Conservation (phyloP, 2,888 invertebrate genomes). For the Diarsia dahlii region DNA sequence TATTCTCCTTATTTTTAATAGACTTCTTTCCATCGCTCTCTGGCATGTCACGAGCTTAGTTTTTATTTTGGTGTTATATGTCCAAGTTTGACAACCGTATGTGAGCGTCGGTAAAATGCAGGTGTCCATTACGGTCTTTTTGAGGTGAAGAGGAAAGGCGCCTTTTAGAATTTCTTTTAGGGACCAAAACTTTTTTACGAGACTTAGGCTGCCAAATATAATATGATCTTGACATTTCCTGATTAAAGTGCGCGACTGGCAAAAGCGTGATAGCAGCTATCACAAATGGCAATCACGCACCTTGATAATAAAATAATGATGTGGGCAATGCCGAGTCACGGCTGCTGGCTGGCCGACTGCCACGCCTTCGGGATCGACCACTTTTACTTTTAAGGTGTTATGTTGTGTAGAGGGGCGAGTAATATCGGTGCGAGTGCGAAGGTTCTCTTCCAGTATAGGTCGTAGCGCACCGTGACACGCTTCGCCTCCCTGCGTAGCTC, state of each 20-base stretch:
- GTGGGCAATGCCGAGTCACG: conserved; percentile 77
- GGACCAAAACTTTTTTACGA: no score
- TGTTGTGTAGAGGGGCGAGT: conserved; percentile 80
- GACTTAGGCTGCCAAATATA: conserved; percentile 46
- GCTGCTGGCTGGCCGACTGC: conserved; percentile 69
- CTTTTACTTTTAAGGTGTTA: conserved; percentile 87
- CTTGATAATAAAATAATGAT: conserved; percentile 74
- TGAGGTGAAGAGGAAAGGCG: no score
- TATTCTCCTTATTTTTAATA: no score
- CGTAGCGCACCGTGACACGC: conserved; percentile 73
- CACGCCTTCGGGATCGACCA: conserved; percentile 86
- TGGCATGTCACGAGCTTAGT: no score
- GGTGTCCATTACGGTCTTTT: no score
- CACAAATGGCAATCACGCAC: conserved; percentile 75
- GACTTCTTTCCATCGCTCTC: no score
- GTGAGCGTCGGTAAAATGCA: no score
- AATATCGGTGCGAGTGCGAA: conserved; percentile 72
- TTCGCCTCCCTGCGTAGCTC: conserved; percentile 71
- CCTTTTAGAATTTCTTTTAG: no score
- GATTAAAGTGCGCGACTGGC: conserved; percentile 57
- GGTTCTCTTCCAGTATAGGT: conserved; percentile 74
- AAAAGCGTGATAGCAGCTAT: conserved; percentile 56
- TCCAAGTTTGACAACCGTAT: no score
- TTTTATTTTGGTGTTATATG: no score
- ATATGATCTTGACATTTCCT: conserved; percentile 78